These are phyloP conservation scores for Acrobeloides nanus DNA, from an alignment of 2,888 invertebrate genomes.

Conservation along the genomic window DNA sequence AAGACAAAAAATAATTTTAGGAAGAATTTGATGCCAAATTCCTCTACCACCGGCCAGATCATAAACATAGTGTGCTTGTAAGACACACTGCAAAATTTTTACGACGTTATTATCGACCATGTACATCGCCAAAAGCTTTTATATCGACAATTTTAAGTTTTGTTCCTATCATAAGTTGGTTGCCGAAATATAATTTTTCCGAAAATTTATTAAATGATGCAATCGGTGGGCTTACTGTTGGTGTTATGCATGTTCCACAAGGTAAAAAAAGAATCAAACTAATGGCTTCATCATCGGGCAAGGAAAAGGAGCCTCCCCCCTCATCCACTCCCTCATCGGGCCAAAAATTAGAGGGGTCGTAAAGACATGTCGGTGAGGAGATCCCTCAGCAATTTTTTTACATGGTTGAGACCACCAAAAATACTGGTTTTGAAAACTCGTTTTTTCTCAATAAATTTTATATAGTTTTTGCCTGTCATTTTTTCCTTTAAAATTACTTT, in stretches of 20 bases:
- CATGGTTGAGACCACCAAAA: too few relatives aligned
- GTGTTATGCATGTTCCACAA: conserved; percentile 84
- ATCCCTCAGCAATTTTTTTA: too few relatives aligned
- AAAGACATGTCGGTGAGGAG: too few relatives aligned
- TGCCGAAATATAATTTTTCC: conserved; percentile 49
- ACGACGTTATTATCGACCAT: conserved; percentile 21
- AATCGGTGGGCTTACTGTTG: conserved; percentile 77
- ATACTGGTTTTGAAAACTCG: too few relatives aligned
- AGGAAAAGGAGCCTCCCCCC: too few relatives aligned
- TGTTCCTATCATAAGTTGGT: conserved; percentile 53
- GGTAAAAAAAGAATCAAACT: too few relatives aligned
- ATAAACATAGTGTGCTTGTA: conserved; percentile 9
- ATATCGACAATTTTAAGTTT: conserved; percentile 14
- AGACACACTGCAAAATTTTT: conserved; percentile 13
- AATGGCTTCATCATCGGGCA: too few relatives aligned
- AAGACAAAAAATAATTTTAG: conserved; percentile 21
- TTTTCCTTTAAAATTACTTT: too few relatives aligned
- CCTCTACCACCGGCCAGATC: conserved; percentile 33
- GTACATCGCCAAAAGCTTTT: conserved; percentile 13
- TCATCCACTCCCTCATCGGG: too few relatives aligned
- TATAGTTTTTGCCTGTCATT: too few relatives aligned
- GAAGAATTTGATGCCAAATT: conserved; percentile 46
- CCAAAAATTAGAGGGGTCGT: too few relatives aligned
- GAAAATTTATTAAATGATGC: conserved; percentile 67
- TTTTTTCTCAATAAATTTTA: too few relatives aligned